Evolutionary conservation across 2,888 invertebrate species (phyloP), one percentile per base, ranked within the genome.

Genomic region (Drosophila phalerata): DNA sequence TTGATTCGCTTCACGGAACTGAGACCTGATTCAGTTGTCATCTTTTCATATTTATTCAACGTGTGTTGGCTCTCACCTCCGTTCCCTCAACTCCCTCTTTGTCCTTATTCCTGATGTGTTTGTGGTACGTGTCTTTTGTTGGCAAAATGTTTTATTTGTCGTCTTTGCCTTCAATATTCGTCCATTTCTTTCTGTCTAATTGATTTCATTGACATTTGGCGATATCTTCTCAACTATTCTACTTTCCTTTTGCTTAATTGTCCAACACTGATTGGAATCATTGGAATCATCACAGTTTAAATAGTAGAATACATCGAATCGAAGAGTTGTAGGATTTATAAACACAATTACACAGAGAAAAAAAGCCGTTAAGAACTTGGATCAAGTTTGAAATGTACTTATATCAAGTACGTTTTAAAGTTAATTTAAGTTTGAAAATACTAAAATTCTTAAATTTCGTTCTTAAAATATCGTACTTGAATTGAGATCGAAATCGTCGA

Each of bases 191-290:
- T 70, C 56, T 71, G 67, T 66, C 73, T 73, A 74, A 71, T 73
- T 78, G 78, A 80, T 80, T 80, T 71, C 60, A 17, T 65, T 73
- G 43, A 67, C 69, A 79, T 71, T 74, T 79, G 69, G 53, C 64
- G 58, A 65, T 73, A 48, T 71, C 58, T 61, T 43, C 19, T 22
- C 13, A 19, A 22, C 40, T 40, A 15, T 4, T 9, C 10, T 40
- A 17, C 22, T 51, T n/a, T 19, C 2, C 13, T 22, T 67, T 58
- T 51, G 32, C 53, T 51, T 71, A 71, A 71, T 71, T 71, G 73
- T 48, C 32, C 17, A 56, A 34, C 57, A 63, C 40, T 67, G 52
- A 71, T 71, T 66, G 52, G 25, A 38, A 37, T 40, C 40, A 28
- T 22, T 17, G 8, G n/a, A 9, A 30, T n/a, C n/a, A n/a, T n/a